Conservation (phyloP, 2,888 invertebrate species). For the Pycnomerus fuliginosus region DNA sequence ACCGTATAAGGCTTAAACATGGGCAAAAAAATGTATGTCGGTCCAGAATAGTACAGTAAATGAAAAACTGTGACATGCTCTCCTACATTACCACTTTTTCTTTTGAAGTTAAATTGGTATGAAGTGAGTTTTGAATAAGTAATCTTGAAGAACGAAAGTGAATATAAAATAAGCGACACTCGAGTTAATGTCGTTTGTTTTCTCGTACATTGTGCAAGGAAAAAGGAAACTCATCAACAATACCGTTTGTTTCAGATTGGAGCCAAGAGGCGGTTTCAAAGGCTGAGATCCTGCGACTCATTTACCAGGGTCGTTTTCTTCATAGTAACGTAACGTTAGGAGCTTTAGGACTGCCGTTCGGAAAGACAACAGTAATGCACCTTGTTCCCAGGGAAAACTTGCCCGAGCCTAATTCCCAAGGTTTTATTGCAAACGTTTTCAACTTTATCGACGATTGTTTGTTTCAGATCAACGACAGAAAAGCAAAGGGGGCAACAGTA, state of each 20-base stretch:
- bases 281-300: constrained; percentile 96
- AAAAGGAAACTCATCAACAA: too few relatives aligned
- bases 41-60: too few relatives aligned
- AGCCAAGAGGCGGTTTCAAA: constrained; percentile 91
- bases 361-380: constrained; percentile 99
- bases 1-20: too few relatives aligned
- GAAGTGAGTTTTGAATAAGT: too few relatives aligned
- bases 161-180: too few relatives aligned
- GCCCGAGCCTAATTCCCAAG: constrained; percentile 98
- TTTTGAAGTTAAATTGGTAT: too few relatives aligned
- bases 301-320: constrained; percentile 99
- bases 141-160: too few relatives aligned
- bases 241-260: constrained; percentile 87
- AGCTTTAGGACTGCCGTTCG: constrained; percentile 93
- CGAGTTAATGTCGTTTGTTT: too few relatives aligned
- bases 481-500: constrained; percentile 92
- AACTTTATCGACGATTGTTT: constrained; percentile 35
- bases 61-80: too few relatives aligned
- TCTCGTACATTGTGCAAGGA: too few relatives aligned
- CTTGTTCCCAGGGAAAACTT: constrained; percentile 98
- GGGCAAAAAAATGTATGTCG: too few relatives aligned
- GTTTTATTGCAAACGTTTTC: constrained; percentile 52
- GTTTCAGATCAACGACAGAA: constrained; percentile 92
- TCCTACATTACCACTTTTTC: too few relatives aligned
- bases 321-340: constrained; percentile 99